Conservation (phyloP, 1,140 invertebrate genomes). For the Apolygus lucorum region DNA sequence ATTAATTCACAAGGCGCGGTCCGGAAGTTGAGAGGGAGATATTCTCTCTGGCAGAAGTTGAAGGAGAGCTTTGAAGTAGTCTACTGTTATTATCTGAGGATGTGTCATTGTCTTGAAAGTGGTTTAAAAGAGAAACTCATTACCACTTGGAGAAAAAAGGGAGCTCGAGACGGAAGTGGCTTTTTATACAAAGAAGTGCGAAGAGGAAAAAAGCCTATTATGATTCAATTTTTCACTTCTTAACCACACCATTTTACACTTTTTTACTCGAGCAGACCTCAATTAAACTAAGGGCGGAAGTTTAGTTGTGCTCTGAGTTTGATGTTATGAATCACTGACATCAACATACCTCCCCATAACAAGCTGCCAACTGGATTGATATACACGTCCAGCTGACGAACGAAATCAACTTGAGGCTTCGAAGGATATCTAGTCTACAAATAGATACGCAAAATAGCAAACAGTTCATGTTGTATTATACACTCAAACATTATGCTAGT, state of each 20-base stretch:
- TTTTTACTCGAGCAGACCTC: too few relatives aligned
- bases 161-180: neutral
- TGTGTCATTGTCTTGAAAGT: constrained; percentile 11
- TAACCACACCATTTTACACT: neutral
- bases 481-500: too few relatives aligned
- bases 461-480: too few relatives aligned
- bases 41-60: neutral
- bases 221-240: constrained; percentile 6
- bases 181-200: neutral
- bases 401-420: too few relatives aligned
- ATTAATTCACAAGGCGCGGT: neutral
- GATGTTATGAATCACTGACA: too few relatives aligned
- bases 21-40: neutral
- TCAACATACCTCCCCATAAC: too few relatives aligned
- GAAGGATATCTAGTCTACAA: too few relatives aligned
- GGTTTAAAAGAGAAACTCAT: constrained; percentile 8
- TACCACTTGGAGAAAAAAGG: neutral
- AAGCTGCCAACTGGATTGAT: too few relatives aligned
- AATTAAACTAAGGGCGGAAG: too few relatives aligned
- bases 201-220: constrained; percentile 1
- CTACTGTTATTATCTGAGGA: neutral
- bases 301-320: too few relatives aligned
- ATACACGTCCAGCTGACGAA: too few relatives aligned
- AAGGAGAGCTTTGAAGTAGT: neutral
- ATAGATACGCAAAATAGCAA: too few relatives aligned